These are phyloP conservation scores for Gallinago jamesoni DNA, from an alignment of 2,113 vertebrate species.

Conservation along the genomic window DNA sequence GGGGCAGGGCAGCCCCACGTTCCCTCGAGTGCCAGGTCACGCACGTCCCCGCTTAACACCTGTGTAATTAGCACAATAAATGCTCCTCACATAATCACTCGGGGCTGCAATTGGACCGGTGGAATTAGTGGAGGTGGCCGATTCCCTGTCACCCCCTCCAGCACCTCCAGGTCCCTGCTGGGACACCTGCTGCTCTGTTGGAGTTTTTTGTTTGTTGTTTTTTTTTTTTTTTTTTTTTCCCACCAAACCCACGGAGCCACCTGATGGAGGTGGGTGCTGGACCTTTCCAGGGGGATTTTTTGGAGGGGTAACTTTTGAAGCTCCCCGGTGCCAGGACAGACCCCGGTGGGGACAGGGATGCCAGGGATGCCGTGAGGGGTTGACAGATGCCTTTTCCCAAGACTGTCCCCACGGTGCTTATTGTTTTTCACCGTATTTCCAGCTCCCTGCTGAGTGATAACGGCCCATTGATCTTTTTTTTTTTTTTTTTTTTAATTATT, in stretches of 20 bases:
- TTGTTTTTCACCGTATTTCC: not conserved
- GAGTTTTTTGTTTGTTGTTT: no score
- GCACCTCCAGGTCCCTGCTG: not conserved
- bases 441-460: not conserved
- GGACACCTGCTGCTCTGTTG: not conserved
- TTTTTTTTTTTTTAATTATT: not conserved
- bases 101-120: not conserved
- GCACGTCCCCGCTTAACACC: accelerated
- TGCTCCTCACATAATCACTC: not conserved
- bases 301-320: not conserved
- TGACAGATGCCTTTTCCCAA: not conserved
- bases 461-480: slow-evolving; percentile 26
- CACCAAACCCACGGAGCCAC: not conserved
- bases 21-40: not conserved
- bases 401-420: not conserved
- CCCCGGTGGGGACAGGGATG: not conserved
- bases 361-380: not conserved
- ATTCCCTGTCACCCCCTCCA: not conserved
- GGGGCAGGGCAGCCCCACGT: not conserved
- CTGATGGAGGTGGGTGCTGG: not conserved
- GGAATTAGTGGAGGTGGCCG: not conserved
- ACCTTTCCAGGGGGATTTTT: not conserved
- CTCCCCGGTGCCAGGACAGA: accelerated
- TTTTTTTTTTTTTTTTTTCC: not conserved
- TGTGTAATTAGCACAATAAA: not conserved